Evolutionary conservation across 2,888 invertebrate genomes (phyloP), one percentile per base, ranked within the genome.

Genomic region (Candidula unifasciata): DNA sequence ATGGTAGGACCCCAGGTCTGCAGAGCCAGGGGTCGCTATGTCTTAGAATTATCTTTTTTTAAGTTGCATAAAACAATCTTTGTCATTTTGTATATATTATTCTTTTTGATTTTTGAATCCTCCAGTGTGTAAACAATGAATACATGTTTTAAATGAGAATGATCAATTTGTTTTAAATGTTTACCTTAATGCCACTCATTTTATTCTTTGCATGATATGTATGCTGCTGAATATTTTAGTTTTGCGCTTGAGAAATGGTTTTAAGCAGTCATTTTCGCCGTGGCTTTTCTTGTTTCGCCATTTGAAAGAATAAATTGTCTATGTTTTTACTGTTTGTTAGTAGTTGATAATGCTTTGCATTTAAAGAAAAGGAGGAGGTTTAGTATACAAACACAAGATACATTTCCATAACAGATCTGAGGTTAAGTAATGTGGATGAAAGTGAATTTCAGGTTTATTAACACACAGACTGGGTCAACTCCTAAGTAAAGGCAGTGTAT

Each of bases 1-100:
- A 98, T 97, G 87, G 64, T 71, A 69, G 80, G 84, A 84, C 60
- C 64, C 30, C 30, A 71, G 80, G 71, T 68, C n/a, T 77, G 33
- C 80, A 71, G n/a, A 37, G 66, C 78, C 54, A 68, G 79, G 84
- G 80, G 71, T 64, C 71, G 24, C 5, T 21, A 57, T n/a, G 69
- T 60, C 27, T 82, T 69, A 78, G 83, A 35, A 57, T 82, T 74
- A 21, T 73, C 37, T 21, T 76, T 78, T 68, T 83, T 78, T 52
- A 10, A 37, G 69, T 83, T 80, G 2, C 66, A 71, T 44, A 68
- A 24, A 57, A 37, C 52, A 69, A 16, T 33, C 3, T 66, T 52
- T 69, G 54, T 69, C 80, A 80, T 80, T 71, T 44, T 80, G 80
- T 80, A 80, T 54, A 80, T 80, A 80, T 18, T 44, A 66, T 79